phyloP scores from a whole-genome alignment of 2,888 invertebrate species.

The Meiosimyza platycephala region DNA sequence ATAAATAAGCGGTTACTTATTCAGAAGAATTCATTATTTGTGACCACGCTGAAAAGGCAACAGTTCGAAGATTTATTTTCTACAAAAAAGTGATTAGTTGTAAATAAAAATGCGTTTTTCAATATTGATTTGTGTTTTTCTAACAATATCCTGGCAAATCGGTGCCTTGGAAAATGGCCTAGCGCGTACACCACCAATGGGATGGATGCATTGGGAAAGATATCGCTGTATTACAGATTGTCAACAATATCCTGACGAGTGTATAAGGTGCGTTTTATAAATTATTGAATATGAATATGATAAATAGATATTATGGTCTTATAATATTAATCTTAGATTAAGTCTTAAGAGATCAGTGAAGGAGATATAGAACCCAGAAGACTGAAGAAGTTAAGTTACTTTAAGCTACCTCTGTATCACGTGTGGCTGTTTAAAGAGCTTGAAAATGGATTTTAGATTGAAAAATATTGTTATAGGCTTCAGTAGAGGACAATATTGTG shows the following conservation, averaged over 20 bases:
- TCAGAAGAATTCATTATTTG: constrained; percentile 26
- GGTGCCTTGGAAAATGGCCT: constrained; percentile 71
- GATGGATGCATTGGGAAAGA: constrained; percentile 77
- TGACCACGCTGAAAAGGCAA: neutral
- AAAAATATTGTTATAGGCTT: no score
- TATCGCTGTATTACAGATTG: constrained; percentile 75
- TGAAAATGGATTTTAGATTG: no score
- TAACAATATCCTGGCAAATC: constrained; percentile 7
- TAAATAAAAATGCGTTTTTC: neutral
- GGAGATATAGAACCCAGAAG: no score
- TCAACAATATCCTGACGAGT: constrained; percentile 71
- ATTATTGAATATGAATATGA: neutral
- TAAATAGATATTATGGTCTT: no score
- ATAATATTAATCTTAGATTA: no score
- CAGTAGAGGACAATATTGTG: no score
- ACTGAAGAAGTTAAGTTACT: no score
- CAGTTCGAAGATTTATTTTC: neutral
- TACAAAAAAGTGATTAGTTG: neutral
- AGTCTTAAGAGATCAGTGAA: no score
- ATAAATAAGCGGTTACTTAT: constrained; percentile 7
- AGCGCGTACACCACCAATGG: constrained; percentile 76
- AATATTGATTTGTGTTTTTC: neutral
- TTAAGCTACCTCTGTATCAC: no score
- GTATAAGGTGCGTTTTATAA: constrained; percentile 70
- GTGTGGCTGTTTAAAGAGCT: no score